Conservation (phyloP, 2,797 vertebrate genomes). For the Enteromius anoplus region DNA sequence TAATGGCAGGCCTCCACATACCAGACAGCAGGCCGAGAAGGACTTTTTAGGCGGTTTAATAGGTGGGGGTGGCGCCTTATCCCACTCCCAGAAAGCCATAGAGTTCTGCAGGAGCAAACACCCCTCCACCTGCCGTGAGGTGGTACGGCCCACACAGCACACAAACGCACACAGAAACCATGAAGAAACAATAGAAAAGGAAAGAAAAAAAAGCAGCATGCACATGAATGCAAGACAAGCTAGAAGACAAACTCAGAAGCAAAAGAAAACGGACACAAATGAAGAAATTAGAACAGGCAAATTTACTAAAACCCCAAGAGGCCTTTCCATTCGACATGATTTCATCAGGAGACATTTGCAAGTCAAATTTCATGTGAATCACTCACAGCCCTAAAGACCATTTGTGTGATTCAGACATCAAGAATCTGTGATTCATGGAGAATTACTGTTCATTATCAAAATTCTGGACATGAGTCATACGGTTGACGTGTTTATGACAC, state of each 20-base stretch:
- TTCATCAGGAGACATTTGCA: conserved; percentile 24
- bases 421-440: background rate
- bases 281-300: conserved; percentile 1
- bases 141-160: conserved; percentile 57
- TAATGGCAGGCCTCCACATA: conserved; percentile 80
- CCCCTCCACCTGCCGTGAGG: conserved; percentile 83
- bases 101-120: conserved; percentile 88
- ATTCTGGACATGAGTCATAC: conserved; percentile 18
- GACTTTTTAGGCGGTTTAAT: conserved; percentile 93
- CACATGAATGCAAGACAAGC: conserved; percentile 62
- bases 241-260: conserved; percentile 11
- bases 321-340: background rate
- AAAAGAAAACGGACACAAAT: conserved; percentile 49
- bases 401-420: background rate
- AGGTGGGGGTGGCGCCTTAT: conserved; percentile 83
- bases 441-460: conserved; percentile 4
- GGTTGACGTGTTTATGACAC: too few relatives aligned
- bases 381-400: background rate
- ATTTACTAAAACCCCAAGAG: conserved; percentile 22
- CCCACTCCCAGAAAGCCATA: conserved; percentile 95
- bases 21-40: conserved; percentile 92
- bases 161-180: conserved; percentile 50
- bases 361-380: conserved; percentile 27
- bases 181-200: conserved; percentile 53
- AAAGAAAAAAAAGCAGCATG: conserved; percentile 61